Percentiles rank a stretch among this genome's conserved stretches.
These are phyloP conservation scores for Nematostella vectensis DNA, from an alignment of 92 coral and sea anemone species.

Conservation along the genomic window DNA sequence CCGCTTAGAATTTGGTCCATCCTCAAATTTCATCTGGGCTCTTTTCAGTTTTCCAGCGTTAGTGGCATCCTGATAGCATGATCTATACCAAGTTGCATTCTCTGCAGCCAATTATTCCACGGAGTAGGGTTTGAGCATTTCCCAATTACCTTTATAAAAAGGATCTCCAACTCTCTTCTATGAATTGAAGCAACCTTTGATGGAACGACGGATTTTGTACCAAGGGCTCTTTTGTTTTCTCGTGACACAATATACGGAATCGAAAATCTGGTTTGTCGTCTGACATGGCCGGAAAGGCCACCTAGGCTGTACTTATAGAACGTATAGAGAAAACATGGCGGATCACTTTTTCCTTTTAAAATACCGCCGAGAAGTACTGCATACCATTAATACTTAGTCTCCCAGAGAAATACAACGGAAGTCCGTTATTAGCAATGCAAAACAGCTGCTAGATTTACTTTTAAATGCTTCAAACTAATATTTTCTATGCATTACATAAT, in stretches of 20 bases:
- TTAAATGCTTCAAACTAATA: background rate
- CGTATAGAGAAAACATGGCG: constrained; percentile 21
- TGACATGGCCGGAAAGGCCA: constrained; percentile 5
- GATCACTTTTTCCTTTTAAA: constrained; percentile 14
- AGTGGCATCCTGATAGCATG: constrained; percentile 25
- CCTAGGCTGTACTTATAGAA: constrained; percentile 13
- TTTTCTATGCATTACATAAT: too few species aligned
- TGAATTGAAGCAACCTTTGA: constrained; percentile 13
- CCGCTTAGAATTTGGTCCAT: constrained; percentile 2
- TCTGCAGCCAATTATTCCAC: constrained; percentile 9
- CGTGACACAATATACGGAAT: constrained; percentile 21
- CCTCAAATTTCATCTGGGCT: constrained; percentile 20
- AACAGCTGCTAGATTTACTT: background rate
- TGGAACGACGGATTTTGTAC: constrained; percentile 23
- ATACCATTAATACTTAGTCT: constrained; percentile 11
- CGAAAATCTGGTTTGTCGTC: constrained; percentile 13
- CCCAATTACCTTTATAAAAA: constrained; percentile 15
- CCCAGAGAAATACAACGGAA: constrained; percentile 1
- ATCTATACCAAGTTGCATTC: constrained; percentile 24
- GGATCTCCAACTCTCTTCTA: constrained; percentile 35
- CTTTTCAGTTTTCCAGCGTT: constrained; percentile 36
- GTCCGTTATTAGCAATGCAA: background rate
- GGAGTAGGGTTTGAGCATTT: constrained; percentile 1
- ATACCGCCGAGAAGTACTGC: constrained; percentile 37
- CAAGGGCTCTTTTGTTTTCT: constrained; percentile 9